Evolutionary conservation across 2,888 invertebrate species (phyloP).

Genomic region (Phyllotreta striolata): DNA sequence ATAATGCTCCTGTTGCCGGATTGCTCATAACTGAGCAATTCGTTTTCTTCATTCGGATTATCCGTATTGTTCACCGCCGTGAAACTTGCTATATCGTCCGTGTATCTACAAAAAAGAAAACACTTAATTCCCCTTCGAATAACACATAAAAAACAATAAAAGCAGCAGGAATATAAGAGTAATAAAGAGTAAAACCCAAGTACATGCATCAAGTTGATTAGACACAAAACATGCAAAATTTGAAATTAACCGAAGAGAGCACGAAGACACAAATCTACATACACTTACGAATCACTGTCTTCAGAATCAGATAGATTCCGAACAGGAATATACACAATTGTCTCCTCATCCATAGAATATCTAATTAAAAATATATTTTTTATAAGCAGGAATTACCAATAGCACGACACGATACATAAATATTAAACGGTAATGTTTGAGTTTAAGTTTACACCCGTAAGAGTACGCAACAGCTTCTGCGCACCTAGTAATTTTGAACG

Average conservation of each 20-base stretch:
- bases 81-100: slow-evolving; percentile 42
- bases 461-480: too few relatives aligned
- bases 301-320: slow-evolving; percentile 49
- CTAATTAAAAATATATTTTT: slow-evolving; percentile 44
- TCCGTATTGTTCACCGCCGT: slow-evolving; percentile 32
- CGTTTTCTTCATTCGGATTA: slow-evolving; percentile 41
- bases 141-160: not conserved
- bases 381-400: slow-evolving; percentile 34
- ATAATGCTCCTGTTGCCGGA: slow-evolving; percentile 41
- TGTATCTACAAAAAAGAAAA: slow-evolving; percentile 43
- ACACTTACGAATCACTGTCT: slow-evolving; percentile 52
- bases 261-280: slow-evolving; percentile 34
- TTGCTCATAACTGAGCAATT: slow-evolving; percentile 36
- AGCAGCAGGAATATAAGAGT: not conserved
- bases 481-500: too few relatives aligned
- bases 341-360: slow-evolving; percentile 51
- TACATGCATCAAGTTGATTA: too few relatives aligned
- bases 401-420: slow-evolving; percentile 20
- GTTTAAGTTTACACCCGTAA: too few relatives aligned
- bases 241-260: too few relatives aligned
- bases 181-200: too few relatives aligned
- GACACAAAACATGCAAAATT: too few relatives aligned
- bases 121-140: not conserved
- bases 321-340: slow-evolving; percentile 43
- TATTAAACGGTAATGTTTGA: too few relatives aligned